A percentile compares a stretch with the other conserved stretches of the same genome.
These are phyloP conservation scores for Criorhina ranunculi DNA, from an alignment of 2,888 invertebrate genomes.

Conservation along the genomic window DNA sequence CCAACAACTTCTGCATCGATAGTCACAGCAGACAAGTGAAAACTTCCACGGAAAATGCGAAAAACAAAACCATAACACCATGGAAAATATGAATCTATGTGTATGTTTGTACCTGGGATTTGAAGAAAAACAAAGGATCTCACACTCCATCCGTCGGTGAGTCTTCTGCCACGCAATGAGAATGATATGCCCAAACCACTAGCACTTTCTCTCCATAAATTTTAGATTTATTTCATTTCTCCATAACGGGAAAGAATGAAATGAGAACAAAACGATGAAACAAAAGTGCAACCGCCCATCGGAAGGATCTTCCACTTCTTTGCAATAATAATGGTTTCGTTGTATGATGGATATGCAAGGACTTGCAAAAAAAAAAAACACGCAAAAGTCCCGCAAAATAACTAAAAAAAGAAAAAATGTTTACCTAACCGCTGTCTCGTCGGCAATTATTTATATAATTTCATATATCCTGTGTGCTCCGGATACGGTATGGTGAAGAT, in stretches of 20 bases:
- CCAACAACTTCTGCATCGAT: neutral
- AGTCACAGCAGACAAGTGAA: constrained; percentile 34
- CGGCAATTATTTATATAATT: constrained; percentile 77
- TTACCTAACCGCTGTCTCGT: constrained; percentile 76
- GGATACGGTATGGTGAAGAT: constrained; percentile 12
- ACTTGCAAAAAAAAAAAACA: constrained; percentile 19
- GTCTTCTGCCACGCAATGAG: constrained; percentile 29
- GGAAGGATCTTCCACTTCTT: constrained; percentile 68
- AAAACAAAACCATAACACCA: constrained; percentile 13
- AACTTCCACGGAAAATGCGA: neutral
- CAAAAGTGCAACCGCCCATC: constrained; percentile 70
- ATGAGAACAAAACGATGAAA: constrained; percentile 31
- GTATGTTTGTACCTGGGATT: constrained; percentile 37
- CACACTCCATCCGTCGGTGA: constrained; percentile 11
- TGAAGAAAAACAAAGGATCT: constrained; percentile 62
- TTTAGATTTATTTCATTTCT: constrained; percentile 65
- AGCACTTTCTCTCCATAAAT: constrained; percentile 68
- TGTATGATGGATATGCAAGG: constrained; percentile 60
- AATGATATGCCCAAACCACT: constrained; percentile 34
- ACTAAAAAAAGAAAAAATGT: constrained; percentile 59
- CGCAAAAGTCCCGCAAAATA: neutral
- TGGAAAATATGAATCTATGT: constrained; percentile 46
- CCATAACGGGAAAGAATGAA: constrained; percentile 2
- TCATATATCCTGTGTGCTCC: constrained; percentile 72
- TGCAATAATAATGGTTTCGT: constrained; percentile 61